A percentile compares a stretch with the other conserved stretches of the same genome.
Evolutionary conservation across 2,888 invertebrate genomes (phyloP).

Genomic region (Nomada ferruginata): DNA sequence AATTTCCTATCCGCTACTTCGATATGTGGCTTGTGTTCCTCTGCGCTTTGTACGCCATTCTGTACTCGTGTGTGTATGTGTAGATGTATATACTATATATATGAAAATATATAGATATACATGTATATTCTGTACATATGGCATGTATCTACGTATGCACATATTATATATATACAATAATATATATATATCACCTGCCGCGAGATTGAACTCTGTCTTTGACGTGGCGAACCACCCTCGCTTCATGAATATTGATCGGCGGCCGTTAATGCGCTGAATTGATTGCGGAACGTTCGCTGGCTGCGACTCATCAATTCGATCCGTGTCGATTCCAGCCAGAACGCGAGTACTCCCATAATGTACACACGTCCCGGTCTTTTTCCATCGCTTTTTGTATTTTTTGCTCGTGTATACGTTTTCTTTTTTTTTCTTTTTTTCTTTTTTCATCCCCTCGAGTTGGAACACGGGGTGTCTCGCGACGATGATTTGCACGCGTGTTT

Average conservation of each 20-base stretch:
- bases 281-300: conserved; percentile 72
- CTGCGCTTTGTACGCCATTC: conserved; percentile 10
- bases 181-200: conserved; percentile 73
- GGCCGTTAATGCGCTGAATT: conserved; percentile 77
- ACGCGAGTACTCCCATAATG: conserved; percentile 42
- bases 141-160: background rate
- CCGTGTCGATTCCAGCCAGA: conserved; percentile 68
- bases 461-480: background rate
- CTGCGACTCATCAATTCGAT: conserved; percentile 76
- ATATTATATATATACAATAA: background rate
- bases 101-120: too few species aligned
- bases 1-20: conserved; percentile 76
- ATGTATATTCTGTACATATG: too few species aligned
- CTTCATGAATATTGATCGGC: conserved; percentile 79
- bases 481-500: conserved; percentile 8
- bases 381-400: background rate
- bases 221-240: conserved; percentile 71
- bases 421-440: background rate
- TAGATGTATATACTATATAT: too few species aligned
- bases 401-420: background rate
- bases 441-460: background rate
- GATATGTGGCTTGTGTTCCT: conserved; percentile 47
- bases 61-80: background rate
- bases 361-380: conserved; percentile 23
- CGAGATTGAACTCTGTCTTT: conserved; percentile 82